Base-by-base conservation (phyloP, 2,888 invertebrate species). In the Chironomus tentans region DNA sequence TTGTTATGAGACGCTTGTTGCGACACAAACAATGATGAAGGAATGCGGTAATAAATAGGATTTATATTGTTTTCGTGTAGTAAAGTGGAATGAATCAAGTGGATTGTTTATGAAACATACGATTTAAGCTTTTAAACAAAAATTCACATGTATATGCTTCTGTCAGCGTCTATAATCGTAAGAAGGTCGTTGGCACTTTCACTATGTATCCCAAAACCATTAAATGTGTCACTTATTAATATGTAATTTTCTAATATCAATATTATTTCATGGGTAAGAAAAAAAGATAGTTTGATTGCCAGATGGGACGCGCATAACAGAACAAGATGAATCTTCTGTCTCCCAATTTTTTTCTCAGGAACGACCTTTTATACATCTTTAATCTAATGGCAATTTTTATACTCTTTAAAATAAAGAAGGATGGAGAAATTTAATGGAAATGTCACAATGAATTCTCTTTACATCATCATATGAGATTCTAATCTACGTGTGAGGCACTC, bases 1-100 rank as follows among this genome's bases (percentile, higher is more conserved):
- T 65, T 21, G 10, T 65, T 65, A 65, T 65, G 65, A 65, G 21
- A 21, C 24, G 21, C 18, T 21, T 24, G 13, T 65, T 13, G 13
- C 24, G 18, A 24, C 18, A 65, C 24, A 24, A 65, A 21, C 24
- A 22, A 24, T 65, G 65, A 65, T 65, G 65, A 13, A 65, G 65
- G 65, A 65, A 65, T 65, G 24, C 65, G 65, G 65, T 73, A 73
- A 73, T 73, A 73, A 73, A 62, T 62, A 74, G 74, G 74, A 74
- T 74, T 74, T 74, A 74, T 65, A 74, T 74, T 74, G 74, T 74
- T 74, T 74, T 74, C 74, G 74, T 74, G 74, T 22, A 48, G 5
- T 68, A 68, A 74, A 65, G 46, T 38, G 62, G 62, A 73, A 62
- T 24, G 72, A 73, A 73, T 61, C 28, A 15, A 62, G 72, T 28